Conservation (phyloP, 2,888 invertebrate species). For the Coelopa pilipes region DNA sequence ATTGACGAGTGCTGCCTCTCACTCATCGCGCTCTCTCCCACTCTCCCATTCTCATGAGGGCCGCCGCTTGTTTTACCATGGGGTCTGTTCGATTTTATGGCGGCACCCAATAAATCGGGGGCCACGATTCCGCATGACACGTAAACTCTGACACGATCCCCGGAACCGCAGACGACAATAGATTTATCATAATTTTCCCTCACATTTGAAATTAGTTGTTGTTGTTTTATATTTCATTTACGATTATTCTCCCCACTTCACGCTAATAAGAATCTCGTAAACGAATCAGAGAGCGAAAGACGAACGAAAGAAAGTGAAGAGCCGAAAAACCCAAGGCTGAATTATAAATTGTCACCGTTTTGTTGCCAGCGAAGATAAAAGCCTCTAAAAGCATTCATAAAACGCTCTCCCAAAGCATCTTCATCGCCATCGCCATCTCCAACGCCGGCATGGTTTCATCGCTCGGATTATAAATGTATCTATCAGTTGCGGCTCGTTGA, state of each 20-base stretch:
- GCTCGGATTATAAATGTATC: slow-evolving; percentile 36
- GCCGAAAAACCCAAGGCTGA: slow-evolving; percentile 20
- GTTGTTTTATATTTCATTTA: slow-evolving; percentile 21
- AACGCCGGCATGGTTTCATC: too few species aligned
- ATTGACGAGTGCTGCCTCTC: not conserved
- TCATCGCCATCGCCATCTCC: too few species aligned
- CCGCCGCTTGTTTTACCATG: too few species aligned
- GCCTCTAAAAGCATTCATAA: slow-evolving; percentile 41
- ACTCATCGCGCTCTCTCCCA: too few species aligned
- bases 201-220: slow-evolving; percentile 29
- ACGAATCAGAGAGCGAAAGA: too few species aligned
- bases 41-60: too few species aligned
- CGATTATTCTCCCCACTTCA: slow-evolving; percentile 4
- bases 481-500: slow-evolving; percentile 31
- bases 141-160: not conserved
- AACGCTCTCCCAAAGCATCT: slow-evolving; percentile 1
- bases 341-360: slow-evolving; percentile 41
- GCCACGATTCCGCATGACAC: not conserved
- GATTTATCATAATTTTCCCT: not conserved
- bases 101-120: not conserved
- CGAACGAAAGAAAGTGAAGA: too few species aligned
- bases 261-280: not conserved
- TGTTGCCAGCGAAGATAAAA: slow-evolving; percentile 35
- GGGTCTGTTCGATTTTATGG: not conserved
- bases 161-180: too few species aligned